Evolutionary conservation across 64 coral and sea anemone genomes (phyloP), one percentile per base, ranked within the genome.

Genomic region (Porites australiensis): DNA sequence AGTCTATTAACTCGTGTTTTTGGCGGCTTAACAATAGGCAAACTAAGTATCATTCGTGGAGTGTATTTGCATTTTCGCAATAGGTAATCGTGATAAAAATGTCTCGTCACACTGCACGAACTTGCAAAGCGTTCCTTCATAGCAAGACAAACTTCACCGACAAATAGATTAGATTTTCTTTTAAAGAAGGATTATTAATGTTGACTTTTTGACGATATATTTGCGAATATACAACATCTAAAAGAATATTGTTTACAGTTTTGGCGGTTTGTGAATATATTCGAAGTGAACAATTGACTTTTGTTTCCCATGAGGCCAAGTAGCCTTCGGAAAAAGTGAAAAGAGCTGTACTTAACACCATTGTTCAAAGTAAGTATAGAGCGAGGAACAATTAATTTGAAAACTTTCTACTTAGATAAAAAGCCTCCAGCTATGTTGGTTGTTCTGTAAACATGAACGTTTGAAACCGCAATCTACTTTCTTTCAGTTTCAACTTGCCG

Each of bases 1-100:
- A 46, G 46, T 76, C 73, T 51, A 76, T 52, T 76, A 50, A 81
- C 78, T 74, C 4, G 44, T n/a, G 74, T 77, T 50, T 52, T 51
- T 37, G 27, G 15, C 16, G 74, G 8, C 16, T 52, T 71, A 27
- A 71, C 68, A 71, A 71, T 27, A 71, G 68, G 43, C 18, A 53
- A 52, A n/a, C 16, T 77, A 51, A 77, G 74, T 77, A 77, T 77
- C 20, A 13, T 19, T 15, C 16, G 16, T 20, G 14, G 53, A 51
- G 74, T 62, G 13, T 81, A 81, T 81, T 81, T 81, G 78, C 78
- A 81, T 81, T 61, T 37, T 81, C 58, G 57, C 15, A 81, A 62
- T 81, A 23, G 63, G 57, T 81, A 61, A 37, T 54, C 13, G 44
- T 62, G 63, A 62, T 12, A 46, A 22, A 45, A 37, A 13, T 6